A percentile compares a stretch with the other conserved stretches of the same genome.
phyloP scores from a whole-genome alignment of 2,797 vertebrate genomes.

The Acanthurus lineatus region DNA sequence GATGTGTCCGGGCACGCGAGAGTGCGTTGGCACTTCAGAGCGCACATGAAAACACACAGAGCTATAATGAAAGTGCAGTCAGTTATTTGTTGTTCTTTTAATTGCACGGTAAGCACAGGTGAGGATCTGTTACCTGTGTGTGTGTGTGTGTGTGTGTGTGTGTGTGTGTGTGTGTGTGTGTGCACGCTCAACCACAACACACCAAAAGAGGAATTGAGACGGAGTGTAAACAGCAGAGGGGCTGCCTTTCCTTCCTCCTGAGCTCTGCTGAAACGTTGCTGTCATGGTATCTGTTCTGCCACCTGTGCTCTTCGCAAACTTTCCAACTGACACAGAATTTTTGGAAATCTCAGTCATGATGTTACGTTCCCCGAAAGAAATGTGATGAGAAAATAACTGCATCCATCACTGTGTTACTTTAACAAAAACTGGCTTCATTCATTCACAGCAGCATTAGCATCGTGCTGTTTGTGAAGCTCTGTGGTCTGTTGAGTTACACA shows the following conservation, averaged over 20 bases:
- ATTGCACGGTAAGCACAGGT: constrained; percentile 53
- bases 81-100: constrained; percentile 52
- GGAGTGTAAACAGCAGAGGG: constrained; percentile 42
- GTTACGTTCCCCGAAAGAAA: constrained; percentile 17
- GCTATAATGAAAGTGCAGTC: constrained; percentile 35
- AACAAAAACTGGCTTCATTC: constrained; percentile 4
- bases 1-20: constrained; percentile 62
- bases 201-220: constrained; percentile 69
- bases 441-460: neutral
- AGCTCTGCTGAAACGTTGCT: constrained; percentile 42
- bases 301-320: constrained; percentile 67
- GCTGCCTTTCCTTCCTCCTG: constrained; percentile 62
- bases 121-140: constrained; percentile 7
- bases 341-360: constrained; percentile 15
- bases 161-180: neutral
- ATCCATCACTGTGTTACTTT: neutral
- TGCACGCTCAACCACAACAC: constrained; percentile 20
- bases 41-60: constrained; percentile 25
- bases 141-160: neutral
- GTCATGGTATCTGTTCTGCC: constrained; percentile 58
- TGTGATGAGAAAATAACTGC: neutral
- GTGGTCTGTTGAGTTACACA: constrained; percentile 13
- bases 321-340: constrained; percentile 53
- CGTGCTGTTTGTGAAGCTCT: constrained; percentile 3
- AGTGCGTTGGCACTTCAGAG: constrained; percentile 33